Evolutionary conservation across 2,797 vertebrate genomes (phyloP).

Genomic region (Manis javanica): DNA sequence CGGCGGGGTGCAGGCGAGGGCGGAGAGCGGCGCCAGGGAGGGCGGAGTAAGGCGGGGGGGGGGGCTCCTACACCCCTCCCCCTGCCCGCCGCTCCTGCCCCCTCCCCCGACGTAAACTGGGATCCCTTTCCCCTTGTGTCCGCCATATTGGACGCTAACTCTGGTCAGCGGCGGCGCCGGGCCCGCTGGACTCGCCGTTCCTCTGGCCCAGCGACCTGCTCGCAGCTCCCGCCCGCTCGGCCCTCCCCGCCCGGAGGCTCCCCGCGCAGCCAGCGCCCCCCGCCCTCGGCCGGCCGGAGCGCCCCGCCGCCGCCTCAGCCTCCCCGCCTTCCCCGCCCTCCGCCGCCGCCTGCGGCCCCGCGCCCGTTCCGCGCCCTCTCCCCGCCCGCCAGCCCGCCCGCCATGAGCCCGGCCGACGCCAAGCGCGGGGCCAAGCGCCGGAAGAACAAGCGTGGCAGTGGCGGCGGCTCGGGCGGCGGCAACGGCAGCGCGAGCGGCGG

Average conservation of each 20-base stretch:
- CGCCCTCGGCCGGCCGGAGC: constrained; percentile 86
- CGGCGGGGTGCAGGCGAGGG: constrained; percentile 74
- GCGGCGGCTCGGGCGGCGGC: constrained; percentile 90
- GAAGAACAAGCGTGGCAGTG: constrained; percentile 98
- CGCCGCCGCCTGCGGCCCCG: constrained; percentile 62
- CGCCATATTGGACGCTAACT: constrained; percentile 99
- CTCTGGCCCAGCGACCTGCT: constrained; percentile 76
- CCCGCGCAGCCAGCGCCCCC: constrained; percentile 64
- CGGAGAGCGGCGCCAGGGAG: constrained; percentile 51
- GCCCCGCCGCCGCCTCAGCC: constrained; percentile 77
- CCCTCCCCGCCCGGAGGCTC: constrained; percentile 70
- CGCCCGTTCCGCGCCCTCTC: constrained; percentile 48
- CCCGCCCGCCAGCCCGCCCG: constrained; percentile 83
- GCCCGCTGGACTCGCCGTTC: constrained; percentile 83
- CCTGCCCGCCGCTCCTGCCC: constrained; percentile 72
- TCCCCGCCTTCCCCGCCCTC: constrained; percentile 78
- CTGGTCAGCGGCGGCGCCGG: constrained; percentile 91
- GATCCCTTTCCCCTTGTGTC: constrained; percentile 92
- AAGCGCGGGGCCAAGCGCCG: constrained; percentile 98
- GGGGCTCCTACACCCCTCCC: constrained; percentile 74
- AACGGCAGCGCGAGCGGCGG: constrained; percentile 88
- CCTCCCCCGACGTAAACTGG: constrained; percentile 89
- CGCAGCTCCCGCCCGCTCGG: constrained; percentile 50
- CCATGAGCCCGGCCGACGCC: constrained; percentile 98
- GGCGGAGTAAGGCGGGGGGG: constrained; percentile 73